Percentiles rank a stretch among this genome's conserved stretches.
Conservation (phyloP, 2,797 vertebrate species). For the Ara ararauna region DNA sequence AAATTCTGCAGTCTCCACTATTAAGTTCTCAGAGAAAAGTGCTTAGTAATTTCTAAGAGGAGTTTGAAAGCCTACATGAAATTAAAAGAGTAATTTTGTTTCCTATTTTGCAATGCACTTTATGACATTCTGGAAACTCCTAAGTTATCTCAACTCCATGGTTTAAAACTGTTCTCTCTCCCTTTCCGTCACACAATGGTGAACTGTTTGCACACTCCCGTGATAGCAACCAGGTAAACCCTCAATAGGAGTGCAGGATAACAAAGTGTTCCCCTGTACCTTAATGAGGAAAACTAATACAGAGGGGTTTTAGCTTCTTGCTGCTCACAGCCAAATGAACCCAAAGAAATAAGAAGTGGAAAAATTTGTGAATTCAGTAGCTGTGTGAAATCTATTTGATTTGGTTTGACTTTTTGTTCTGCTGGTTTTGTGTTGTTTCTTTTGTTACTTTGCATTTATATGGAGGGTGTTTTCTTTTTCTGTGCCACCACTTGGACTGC, state of each 20-base stretch:
- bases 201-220: not conserved
- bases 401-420: not conserved
- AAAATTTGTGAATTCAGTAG: not conserved
- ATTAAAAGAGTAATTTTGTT: not conserved
- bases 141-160: not conserved
- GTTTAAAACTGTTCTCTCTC: not conserved
- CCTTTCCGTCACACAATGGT: not conserved
- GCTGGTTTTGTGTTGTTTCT: not conserved
- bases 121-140: not conserved
- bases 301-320: not conserved
- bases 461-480: not conserved
- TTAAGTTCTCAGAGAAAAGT: not conserved
- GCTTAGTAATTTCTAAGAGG: not conserved
- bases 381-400: not conserved
- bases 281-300: not conserved
- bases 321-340: not conserved
- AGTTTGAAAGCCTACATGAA: conserved; percentile 8
- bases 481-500: not conserved
- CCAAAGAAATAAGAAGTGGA: not conserved
- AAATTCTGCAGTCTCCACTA: not conserved
- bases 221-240: not conserved
- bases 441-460: not conserved
- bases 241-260: not conserved
- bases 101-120: not conserved
- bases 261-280: not conserved